These are phyloP conservation scores for Drosophila emarginata DNA, from an alignment of 2,888 invertebrate genomes.

Conservation along the genomic window DNA sequence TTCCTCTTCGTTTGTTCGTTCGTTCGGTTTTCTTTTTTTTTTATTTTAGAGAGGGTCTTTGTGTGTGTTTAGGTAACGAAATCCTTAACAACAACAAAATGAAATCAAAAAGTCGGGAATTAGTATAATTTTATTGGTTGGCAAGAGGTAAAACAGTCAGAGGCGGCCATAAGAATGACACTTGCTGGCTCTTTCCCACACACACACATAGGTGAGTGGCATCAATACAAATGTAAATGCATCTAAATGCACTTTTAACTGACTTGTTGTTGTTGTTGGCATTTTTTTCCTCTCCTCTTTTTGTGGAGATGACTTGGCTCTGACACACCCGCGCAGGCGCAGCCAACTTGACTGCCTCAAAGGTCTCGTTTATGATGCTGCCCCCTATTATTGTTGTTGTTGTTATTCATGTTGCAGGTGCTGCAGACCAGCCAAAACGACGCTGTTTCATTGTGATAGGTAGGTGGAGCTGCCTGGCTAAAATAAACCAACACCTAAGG, in stretches of 20 bases:
- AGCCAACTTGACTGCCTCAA: conserved; percentile 68
- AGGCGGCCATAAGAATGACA: conserved; percentile 69
- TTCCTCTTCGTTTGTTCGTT: conserved; percentile 12
- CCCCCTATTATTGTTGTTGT: conserved; percentile 21
- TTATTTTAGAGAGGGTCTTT: conserved; percentile 5
- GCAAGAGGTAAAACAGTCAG: conserved; percentile 58
- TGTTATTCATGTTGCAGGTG: conserved; percentile 58
- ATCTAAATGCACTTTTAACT: conserved; percentile 68
- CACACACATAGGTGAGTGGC: conserved; percentile 24
- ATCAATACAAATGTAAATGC: conserved; percentile 49
- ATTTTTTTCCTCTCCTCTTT: conserved; percentile 30
- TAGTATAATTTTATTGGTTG: conserved; percentile 81
- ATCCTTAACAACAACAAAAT: conserved; percentile 74
- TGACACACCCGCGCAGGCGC: conserved; percentile 69
- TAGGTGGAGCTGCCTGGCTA: conserved; percentile 65
- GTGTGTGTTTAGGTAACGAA: conserved; percentile 74
- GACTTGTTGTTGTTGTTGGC: conserved; percentile 3
- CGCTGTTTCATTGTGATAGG: conserved; percentile 46
- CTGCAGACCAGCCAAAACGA: conserved; percentile 68
- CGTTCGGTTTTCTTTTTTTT: conserved; percentile 24
- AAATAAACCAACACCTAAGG: neutral
- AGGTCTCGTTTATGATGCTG: conserved; percentile 30
- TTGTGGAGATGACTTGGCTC: conserved; percentile 70
- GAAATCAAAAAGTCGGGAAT: conserved; percentile 77
- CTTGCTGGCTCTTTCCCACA: conserved; percentile 61